Evolutionary conservation across 1,140 invertebrate species (phyloP), one percentile per base, ranked within the genome.

Genomic region (Drosophila bocqueti): DNA sequence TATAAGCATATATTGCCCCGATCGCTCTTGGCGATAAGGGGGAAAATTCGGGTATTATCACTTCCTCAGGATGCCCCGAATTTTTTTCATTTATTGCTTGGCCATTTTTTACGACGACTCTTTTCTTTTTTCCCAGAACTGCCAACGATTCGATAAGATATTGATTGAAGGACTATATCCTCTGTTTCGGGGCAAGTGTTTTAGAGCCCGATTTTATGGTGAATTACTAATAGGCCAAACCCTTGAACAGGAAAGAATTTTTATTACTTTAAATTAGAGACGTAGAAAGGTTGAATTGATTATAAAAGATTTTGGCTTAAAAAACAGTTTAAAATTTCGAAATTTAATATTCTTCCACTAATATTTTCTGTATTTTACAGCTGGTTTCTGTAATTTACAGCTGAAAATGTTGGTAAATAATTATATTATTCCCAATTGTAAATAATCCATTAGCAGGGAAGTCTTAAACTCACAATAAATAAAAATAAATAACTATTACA

Each of bases 61-160:
- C 83, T 86, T 86, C 83, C 83, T 76, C 61, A 83, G 84, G 84
- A 87, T 80, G 55, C 21, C 34, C 18, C 31, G 31, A 49, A 42
- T 64, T n/a, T 50, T 40, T 16, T n/a, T 26, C 67, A 9, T 10
- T 49, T 50, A 50, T 52, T 36, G 54, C 29, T 7, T 29, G n/a
- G 26, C 21, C n/a, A 11, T 34, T 24, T 29, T 13, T 36, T 69
- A 40, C 11, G n/a, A 31, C 21, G 15, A 11, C 11, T 24, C 34
- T 60, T 9, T 52, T 16, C 24, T 15, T 26, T 7, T 15, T 69
- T 59, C 52, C 18, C 3, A 58, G 65, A 71, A 72, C 11, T 58
- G 36, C 11, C 42, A 40, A 26, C 24, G 18, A 21, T n/a, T 63
- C 24, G 66, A 71, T 74, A 55, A 58, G 68, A 42, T 42, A 63